Evolutionary conservation across 2,888 invertebrate genomes (phyloP).

Genomic region (Branchinecta sandiegonensis): DNA sequence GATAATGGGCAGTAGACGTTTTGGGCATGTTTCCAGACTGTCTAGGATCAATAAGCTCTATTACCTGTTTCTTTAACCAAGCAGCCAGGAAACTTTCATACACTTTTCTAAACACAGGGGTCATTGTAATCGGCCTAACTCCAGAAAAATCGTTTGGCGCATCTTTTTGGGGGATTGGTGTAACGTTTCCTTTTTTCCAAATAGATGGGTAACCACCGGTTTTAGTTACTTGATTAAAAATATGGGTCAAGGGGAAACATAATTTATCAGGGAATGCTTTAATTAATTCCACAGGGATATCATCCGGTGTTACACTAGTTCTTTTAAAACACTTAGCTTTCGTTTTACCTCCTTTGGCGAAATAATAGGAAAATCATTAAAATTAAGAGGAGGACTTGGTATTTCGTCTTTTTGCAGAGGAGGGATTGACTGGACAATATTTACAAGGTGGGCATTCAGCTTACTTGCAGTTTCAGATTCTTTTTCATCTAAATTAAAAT

Average conservation of each 20-base stretch:
- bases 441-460: background rate
- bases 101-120: background rate
- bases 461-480: slow-evolving; percentile 4
- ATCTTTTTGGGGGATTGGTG: too few relatives aligned
- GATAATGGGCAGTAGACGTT: slow-evolving; percentile 8
- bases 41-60: slow-evolving; percentile 4
- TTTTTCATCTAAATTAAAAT: slow-evolving; percentile 9
- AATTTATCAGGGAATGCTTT: slow-evolving; percentile 3
- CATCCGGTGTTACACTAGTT: slow-evolving; percentile 5
- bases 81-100: background rate
- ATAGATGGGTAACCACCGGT: background rate
- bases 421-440: slow-evolving; percentile 4
- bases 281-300: slow-evolving; percentile 1
- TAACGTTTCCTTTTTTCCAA: background rate
- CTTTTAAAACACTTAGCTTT: slow-evolving; percentile 8
- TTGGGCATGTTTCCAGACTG: background rate
- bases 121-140: background rate
- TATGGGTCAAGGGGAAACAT: slow-evolving; percentile 3
- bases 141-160: background rate
- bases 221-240: background rate
- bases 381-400: background rate
- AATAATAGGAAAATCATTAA: background rate
- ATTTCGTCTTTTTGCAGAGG: background rate
- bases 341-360: background rate
- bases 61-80: slow-evolving; percentile 12